Base-by-base conservation (phyloP, 2,888 invertebrate species). In the Ophraella communa region DNA sequence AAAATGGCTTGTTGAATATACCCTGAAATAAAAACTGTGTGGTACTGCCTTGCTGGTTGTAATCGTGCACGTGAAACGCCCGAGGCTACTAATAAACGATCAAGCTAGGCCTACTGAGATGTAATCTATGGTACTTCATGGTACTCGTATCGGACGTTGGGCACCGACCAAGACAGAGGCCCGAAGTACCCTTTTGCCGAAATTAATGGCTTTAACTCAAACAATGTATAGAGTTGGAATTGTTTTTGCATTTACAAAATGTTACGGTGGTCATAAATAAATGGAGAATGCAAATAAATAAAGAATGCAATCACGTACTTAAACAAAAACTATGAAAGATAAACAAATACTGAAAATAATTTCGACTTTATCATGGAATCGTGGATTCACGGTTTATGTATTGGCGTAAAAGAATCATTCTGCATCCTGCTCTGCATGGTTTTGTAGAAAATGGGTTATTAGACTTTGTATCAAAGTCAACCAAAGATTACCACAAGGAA, bases 51-150 rank as follows among this genome's bases (percentile, higher is more conserved):
- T 47, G 47, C 10, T 47, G 4, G 47, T 23, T 11, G 57, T 35
- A 39, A 55, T 45, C 49, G 79, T 81, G 82, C 82, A 82, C 82
- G 82, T 82, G 82, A 81, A 80, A 79, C 73, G 81, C 82, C 79
- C 63, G 59, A 57, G 80, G 82, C 78, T 42, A 74, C 67, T 64
- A 67, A 65, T 72, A 73, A 77, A 76, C 74, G 76, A 74, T 74
- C 74, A 53, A 66, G 57, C 64, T 61, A 62, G 64, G 59, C 62
- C 68, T 62, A 68, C 68, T 24, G 62, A 64, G 68, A 68, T 68
- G n/a, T n/a, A 66, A 66, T 66, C 66, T 66, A 65, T 54, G 66
- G 64, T 65, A 59, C 62, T 62, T 62, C 56, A 68, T 54, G 61
- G 61, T 54, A 61, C 47, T 47, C 47, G 47, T 47, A 47, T 47